Conservation (phyloP, 2,113 vertebrate species). For the Rana temporaria region DNA sequence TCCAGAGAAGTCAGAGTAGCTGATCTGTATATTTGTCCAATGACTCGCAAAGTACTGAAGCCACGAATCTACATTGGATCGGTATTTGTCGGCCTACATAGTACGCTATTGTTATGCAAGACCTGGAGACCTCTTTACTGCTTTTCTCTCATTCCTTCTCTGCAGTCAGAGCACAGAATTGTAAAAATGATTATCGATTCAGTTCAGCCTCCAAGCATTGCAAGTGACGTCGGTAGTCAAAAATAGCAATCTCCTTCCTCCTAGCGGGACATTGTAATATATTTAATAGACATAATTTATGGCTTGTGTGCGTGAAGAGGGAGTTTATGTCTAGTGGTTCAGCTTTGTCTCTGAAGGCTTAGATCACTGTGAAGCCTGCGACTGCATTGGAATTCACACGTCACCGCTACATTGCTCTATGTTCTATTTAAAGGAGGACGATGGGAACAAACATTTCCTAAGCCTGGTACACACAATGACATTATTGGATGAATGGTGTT, state of each 20-base stretch:
- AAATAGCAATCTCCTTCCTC: conserved; percentile 6
- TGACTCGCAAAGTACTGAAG: too few relatives aligned
- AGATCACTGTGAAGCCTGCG: neutral
- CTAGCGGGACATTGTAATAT: neutral
- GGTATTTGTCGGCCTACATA: too few relatives aligned
- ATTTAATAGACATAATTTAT: conserved; percentile 20
- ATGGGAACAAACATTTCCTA: too few relatives aligned
- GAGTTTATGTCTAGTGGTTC: neutral
- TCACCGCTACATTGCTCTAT: neutral
- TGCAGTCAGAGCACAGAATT: neutral
- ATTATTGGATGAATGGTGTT: too few relatives aligned
- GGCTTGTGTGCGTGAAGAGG: neutral
- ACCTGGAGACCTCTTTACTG: neutral
- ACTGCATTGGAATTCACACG: neutral
- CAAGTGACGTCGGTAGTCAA: neutral
- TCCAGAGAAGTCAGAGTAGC: too few relatives aligned
- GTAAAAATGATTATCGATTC: conserved; percentile 15
- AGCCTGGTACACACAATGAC: too few relatives aligned
- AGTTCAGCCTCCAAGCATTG: neutral
- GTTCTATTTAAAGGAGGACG: too few relatives aligned
- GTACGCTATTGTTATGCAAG: neutral
- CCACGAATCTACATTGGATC: too few relatives aligned
- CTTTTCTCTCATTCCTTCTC: neutral
- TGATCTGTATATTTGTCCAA: too few relatives aligned
- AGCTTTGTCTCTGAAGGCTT: neutral